Base-by-base conservation (phyloP, 2,113 vertebrate species). In the Hemicordylus capensis region DNA sequence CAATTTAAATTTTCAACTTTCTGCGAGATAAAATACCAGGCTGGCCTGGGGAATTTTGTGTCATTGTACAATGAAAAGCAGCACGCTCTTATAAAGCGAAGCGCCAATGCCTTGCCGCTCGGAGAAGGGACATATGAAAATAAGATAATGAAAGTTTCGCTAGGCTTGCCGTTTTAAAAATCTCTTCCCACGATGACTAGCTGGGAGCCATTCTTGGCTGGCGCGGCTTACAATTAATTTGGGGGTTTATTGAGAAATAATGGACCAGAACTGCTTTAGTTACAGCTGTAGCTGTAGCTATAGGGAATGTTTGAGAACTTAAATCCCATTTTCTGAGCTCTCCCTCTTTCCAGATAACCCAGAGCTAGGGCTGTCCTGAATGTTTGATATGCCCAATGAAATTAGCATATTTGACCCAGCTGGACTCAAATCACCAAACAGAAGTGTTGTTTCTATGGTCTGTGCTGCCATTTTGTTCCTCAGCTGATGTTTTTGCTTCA, bases 151-250 rank as follows among this genome's bases (percentile, higher is more conserved):
- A 34, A 44, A 34, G 39, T 19, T 69, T 70, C 37, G 66, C 83
- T 46, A 77, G 28, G 8, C 51, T 78, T 46, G 34, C 28, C 44
- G 15, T 56, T 24, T 44, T 9, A 17, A 58, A 85, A 69, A 7
- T n/a, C 10, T 51, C 51, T 54, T 84, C 28, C 63, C 31, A 10
- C 64, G 58, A 20, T 34, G 76, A 44, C 64, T 44, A 46, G 64
- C 83, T 78, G 83, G 83, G 44, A 59, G 75, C 51, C 37, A 69
- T 77, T 76, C 39, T 66, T 9, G 48, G 48, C 37, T 19, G 83
- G 28, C 15, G 31, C 9, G 37, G 28, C 39, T 85, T 58, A 85
- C 75, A 78, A 78, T 85, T 76, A 77, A 78, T 78, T 85, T 77
- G 26, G 59, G 28, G 37, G 10, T 19, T 76, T 69, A 69, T 67